Evolutionary conservation across 2,797 vertebrate species (phyloP), one percentile per base, ranked within the genome.

Genomic region (Danio jaintianensis): DNA sequence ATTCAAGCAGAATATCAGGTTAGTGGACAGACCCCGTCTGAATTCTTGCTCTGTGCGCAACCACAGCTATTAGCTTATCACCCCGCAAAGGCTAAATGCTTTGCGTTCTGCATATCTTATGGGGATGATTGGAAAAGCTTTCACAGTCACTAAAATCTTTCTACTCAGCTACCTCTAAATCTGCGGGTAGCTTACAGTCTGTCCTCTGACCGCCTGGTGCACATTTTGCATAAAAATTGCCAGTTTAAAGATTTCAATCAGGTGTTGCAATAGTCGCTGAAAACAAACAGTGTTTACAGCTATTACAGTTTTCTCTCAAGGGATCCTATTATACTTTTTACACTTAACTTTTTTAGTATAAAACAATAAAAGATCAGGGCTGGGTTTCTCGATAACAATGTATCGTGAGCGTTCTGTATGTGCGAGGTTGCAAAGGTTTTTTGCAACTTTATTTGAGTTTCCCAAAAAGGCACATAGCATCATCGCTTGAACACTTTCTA

Each of bases 51-150:
- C 63, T 79, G 86, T 86, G 86, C 89, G 90, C 88, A 89, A 90
- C 86, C 86, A 77, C 78, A 82, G 88, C 86, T 85, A 86, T 92
- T 90, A 91, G 88, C 90, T 85, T 87, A 83, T 87, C 78, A 80
- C 86, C 85, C 89, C 85, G 72, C 86, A 83, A 52, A 45, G 43
- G 85, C 87, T 88, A 80, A 70, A 87, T 50, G 82, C 75, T 68
- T 79, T 71, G 80, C 45, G 59, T 83, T 85, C 67, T 69, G 88
- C 90, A 89, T 84, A 83, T 88, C 86, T 87, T 83, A 89, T 86
- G 85, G 90, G 83, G 62, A 78, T 88, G 83, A 48, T 64, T 83
- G 69, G 13, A 70, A 70, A 66, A 29, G 8, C 20, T 63, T 40
- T 38, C 45, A 53, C 47, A 79, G 38, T 36, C 45, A 64, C n/a